Conservation (phyloP, 2,797 vertebrate species). For the Tinamus major region DNA sequence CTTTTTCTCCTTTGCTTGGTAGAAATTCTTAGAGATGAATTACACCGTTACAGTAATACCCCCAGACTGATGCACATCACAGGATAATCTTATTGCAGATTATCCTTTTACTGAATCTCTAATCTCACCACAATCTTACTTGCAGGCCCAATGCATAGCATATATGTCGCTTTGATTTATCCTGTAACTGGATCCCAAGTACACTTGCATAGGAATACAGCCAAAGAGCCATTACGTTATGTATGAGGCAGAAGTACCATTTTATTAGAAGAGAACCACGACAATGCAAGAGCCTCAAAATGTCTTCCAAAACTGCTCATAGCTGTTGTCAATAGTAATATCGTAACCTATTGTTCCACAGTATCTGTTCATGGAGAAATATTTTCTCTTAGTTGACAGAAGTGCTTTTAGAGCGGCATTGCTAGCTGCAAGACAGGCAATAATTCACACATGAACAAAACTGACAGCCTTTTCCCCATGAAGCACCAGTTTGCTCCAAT, state of each 20-base stretch:
- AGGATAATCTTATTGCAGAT: not conserved
- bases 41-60: not conserved
- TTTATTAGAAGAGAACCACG: not conserved
- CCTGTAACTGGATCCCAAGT: not conserved
- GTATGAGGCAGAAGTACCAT: not conserved
- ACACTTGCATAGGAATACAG: not conserved
- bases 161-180: not conserved
- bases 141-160: not conserved
- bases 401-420: slow-evolving; percentile 9
- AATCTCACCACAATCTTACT: not conserved
- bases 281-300: not conserved
- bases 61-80: not conserved
- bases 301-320: not conserved
- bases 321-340: rapidly evolving
- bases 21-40: not conserved
- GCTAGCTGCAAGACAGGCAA: not conserved
- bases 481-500: not conserved
- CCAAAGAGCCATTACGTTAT: not conserved
- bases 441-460: not conserved
- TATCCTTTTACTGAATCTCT: not conserved
- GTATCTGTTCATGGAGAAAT: not conserved
- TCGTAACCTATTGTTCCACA: not conserved
- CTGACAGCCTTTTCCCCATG: not conserved
- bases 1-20: not conserved
- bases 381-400: not conserved